Percentiles rank a stretch among this genome's conserved stretches.
phyloP scores from a whole-genome alignment of 2,888 invertebrate genomes.

The Pristionchus arcanus region DNA sequence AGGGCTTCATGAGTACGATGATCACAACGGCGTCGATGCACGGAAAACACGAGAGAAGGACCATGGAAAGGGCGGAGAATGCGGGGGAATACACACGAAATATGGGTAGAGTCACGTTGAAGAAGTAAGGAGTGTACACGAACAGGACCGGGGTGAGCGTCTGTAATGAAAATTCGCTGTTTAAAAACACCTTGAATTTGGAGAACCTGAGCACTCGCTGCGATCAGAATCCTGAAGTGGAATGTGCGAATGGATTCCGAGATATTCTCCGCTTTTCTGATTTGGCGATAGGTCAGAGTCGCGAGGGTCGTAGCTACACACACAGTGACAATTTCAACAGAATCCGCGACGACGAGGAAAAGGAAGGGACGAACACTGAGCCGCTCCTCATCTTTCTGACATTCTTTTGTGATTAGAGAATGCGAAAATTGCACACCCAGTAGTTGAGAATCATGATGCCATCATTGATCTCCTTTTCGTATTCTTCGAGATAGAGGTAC shows the following conservation, averaged over 20 bases:
- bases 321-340: background rate
- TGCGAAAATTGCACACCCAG: background rate
- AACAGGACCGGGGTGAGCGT: background rate
- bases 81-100: background rate
- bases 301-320: background rate
- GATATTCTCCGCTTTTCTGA: background rate
- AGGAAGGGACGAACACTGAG: background rate
- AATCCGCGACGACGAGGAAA: background rate
- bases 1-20: slow-evolving; percentile 22
- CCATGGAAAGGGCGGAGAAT: background rate
- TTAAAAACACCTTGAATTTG: too few species aligned
- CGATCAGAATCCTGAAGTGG: background rate
- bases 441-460: slow-evolving; percentile 23
- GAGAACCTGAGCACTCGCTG: background rate
- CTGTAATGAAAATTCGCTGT: background rate
- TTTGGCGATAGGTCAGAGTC: background rate
- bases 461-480: background rate
- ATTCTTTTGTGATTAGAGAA: background rate
- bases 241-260: background rate
- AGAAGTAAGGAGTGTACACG: background rate
- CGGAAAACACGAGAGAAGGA: background rate
- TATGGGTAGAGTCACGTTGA: background rate
- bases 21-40: slow-evolving; percentile 25
- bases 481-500: background rate
- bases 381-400: too few species aligned